These are phyloP conservation scores for Tiliqua scincoides DNA, from an alignment of 2,113 vertebrate genomes.

Conservation along the genomic window DNA sequence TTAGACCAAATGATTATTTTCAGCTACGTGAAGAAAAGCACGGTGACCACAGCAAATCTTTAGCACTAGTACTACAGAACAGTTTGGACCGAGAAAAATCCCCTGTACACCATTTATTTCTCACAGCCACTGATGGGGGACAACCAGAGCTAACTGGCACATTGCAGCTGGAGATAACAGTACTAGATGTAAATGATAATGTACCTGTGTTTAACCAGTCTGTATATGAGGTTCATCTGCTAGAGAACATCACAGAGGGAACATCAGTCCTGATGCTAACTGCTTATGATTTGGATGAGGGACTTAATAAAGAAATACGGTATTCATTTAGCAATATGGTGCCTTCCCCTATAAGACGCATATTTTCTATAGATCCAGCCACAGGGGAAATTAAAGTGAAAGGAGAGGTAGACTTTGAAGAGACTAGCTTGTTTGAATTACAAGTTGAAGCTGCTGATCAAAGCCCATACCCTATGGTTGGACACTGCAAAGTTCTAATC, in stretches of 20 bases:
- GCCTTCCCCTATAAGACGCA: constrained; percentile 25
- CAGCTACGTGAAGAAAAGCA: constrained; percentile 7
- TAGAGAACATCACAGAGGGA: constrained; percentile 57
- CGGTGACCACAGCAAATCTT: not conserved
- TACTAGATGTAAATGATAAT: constrained; percentile 5
- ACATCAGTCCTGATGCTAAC: constrained; percentile 66
- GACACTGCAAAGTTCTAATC: constrained; percentile 2
- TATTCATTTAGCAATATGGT: constrained; percentile 19
- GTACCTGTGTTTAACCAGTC: constrained; percentile 5
- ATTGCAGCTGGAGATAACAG: not conserved
- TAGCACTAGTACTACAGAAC: not conserved
- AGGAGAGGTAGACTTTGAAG: constrained; percentile 85
- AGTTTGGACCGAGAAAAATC: not conserved
- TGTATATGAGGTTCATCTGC: constrained; percentile 53
- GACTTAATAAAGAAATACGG: constrained; percentile 61
- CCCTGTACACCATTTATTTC: not conserved
- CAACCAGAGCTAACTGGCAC: not conserved
- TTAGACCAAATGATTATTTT: not conserved
- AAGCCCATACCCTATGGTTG: not conserved
- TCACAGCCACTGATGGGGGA: not conserved
- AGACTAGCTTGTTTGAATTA: constrained; percentile 68
- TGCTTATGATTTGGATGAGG: constrained; percentile 70
- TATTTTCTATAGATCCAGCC: constrained; percentile 76
- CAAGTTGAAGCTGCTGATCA: constrained; percentile 3
- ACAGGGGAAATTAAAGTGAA: constrained; percentile 84